These are phyloP conservation scores for Hydrotaea cyrtoneurina DNA, from an alignment of 2,888 invertebrate species.

Conservation along the genomic window DNA sequence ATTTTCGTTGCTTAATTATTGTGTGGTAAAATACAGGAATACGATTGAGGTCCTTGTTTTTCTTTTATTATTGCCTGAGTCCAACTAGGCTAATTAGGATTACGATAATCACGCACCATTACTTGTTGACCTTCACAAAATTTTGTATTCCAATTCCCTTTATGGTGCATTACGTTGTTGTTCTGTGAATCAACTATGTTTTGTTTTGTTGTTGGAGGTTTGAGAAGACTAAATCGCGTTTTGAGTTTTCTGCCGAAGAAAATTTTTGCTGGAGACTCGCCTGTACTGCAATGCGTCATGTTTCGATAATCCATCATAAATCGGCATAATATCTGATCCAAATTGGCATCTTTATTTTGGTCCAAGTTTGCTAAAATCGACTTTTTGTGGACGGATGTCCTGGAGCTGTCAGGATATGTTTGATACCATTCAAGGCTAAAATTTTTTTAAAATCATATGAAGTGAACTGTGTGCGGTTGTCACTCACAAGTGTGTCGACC, in stretches of 20 bases:
- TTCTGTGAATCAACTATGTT: slow-evolving; percentile 34
- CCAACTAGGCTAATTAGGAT: slow-evolving; percentile 57
- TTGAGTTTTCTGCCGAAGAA: no score
- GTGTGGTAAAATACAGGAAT: slow-evolving; percentile 45
- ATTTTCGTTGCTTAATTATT: background rate
- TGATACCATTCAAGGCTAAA: slow-evolving; percentile 23
- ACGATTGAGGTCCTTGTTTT: slow-evolving; percentile 50
- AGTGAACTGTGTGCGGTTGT: slow-evolving; percentile 47
- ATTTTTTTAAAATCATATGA: slow-evolving; percentile 34
- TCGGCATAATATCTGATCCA: background rate
- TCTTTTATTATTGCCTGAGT: slow-evolving; percentile 56
- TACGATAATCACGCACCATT: slow-evolving; percentile 56
- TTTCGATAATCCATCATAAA: slow-evolving; percentile 1
- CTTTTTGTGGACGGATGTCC: slow-evolving; percentile 62
- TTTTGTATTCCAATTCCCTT: slow-evolving; percentile 50
- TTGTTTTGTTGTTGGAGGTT: slow-evolving; percentile 44
- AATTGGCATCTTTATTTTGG: background rate
- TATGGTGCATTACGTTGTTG: slow-evolving; percentile 38
- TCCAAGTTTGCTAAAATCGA: slow-evolving; percentile 52
- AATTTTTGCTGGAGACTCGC: no score
- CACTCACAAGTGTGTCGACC: slow-evolving; percentile 43
- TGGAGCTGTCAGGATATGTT: background rate
- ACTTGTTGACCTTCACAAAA: slow-evolving; percentile 46
- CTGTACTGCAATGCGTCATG: slow-evolving; percentile 57
- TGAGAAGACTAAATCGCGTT: no score